Evolutionary conservation across 2,888 invertebrate species (phyloP).

Genomic region (Coenonympha glycerion): DNA sequence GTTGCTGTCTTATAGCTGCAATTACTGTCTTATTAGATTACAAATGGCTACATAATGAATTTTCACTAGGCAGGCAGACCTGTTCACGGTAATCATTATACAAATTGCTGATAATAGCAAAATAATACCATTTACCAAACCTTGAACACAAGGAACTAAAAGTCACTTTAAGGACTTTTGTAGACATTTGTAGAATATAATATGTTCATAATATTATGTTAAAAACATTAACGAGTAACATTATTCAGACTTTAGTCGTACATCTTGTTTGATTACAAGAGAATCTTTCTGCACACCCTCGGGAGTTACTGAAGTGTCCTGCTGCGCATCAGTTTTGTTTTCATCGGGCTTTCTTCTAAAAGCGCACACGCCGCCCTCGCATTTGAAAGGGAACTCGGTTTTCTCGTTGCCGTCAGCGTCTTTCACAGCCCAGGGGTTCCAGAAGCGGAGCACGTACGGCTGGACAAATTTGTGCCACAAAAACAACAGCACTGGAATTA

Average conservation of each 20-base stretch:
- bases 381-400: constrained; percentile 77
- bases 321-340: constrained; percentile 28
- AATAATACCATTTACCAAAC: neutral
- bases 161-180: neutral
- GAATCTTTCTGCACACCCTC: constrained; percentile 27
- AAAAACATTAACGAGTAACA: neutral
- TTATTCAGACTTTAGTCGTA: constrained; percentile 43
- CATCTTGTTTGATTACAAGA: constrained; percentile 27
- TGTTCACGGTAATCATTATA: too few species aligned
- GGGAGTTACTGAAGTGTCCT: neutral
- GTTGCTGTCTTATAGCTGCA: too few species aligned
- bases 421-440: constrained; percentile 87
- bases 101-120: neutral
- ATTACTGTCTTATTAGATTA: too few species aligned
- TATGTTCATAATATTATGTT: neutral
- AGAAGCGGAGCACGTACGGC: constrained; percentile 85
- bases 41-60: too few species aligned
- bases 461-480: constrained; percentile 91
- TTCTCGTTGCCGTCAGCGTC: constrained; percentile 75
- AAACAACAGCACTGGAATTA: constrained; percentile 86
- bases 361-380: constrained; percentile 75
- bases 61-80: too few species aligned
- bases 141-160: neutral
- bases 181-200: neutral
- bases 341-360: constrained; percentile 43